Base-by-base conservation (phyloP, 2,888 invertebrate genomes). In the Cerastis rubricosa region DNA sequence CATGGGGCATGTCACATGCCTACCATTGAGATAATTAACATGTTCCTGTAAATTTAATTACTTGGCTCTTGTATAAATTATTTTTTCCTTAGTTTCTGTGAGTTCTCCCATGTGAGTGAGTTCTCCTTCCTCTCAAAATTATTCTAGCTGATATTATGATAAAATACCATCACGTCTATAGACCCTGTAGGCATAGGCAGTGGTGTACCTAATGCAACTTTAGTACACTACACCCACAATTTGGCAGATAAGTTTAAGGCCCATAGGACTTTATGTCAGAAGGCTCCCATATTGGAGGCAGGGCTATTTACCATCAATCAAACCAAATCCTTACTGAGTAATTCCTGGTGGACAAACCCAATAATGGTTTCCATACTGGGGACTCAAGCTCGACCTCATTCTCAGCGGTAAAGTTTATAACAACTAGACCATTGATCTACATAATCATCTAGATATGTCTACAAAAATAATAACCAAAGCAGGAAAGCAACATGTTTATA, bases 1-100 rank as follows among this genome's bases (percentile, higher is more conserved):
- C 8, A 54, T 57, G 35, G 43, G 3, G 35, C 17, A 29, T 22
- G 14, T 19, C 47, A 49, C 17, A 40, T 63, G 57, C 22, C 35
- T 19, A 5, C n/a, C 43, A 57, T 57, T 4, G n/a, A 54, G 19
- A 57, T 68, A 79, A 78, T 83, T 49, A 68, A 83, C 40, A 35
- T 35, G 35, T 83, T 78, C 49, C 68, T 65, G 45, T 59, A 43
- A 11, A 59, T 76, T 49, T 45, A 25, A 43, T 75, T 75, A 57
- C 9, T 76, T 35, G 14, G 9, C 12, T 51, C 29, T n/a, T 17
- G n/a, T 51, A 29, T 11, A 17, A 57, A 57, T 25, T 22, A 1
- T 25, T 25, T 51, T 17, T 40, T 11, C 51, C 51, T 51, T 43
- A 25, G 0, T 22, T 14, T 57, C 1, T 2, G 7, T 47, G 14